Base-by-base conservation (phyloP, 2,797 vertebrate genomes). In the Coluber constrictor region DNA sequence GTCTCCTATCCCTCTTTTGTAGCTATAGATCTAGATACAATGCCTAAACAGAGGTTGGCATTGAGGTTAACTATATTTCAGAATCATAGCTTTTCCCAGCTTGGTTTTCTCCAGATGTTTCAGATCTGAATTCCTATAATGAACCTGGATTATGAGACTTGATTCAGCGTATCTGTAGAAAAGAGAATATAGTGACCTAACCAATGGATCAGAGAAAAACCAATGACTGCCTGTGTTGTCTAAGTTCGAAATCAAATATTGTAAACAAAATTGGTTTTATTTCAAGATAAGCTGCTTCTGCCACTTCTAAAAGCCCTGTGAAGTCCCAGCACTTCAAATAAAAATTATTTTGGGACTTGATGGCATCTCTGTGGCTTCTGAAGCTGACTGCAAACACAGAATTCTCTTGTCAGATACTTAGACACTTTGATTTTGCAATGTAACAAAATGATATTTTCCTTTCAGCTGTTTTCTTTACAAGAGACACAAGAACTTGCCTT, bases 61-160 rank as follows among this genome's bases (percentile, higher is more conserved):
- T 74, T 94, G 91, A 43, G 11, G 59, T 95, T 95, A 93, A 93
- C 93, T 93, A 63, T 92, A 89, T 51, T 94, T 91, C n/a, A 70
- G 88, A 86, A 18, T n/a, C 15, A 29, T 54, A n/a, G 54, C 16
- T 27, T n/a, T 55, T 87, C 86, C 1, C 13, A 55, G 51, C 54
- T 87, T 87, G 3, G 6, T 56, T 29, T 25, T 29, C 86, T n/a
- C 86, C 29, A 56, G 29, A 56, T 43, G 18, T 43, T 79, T 43
- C 18, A 43, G 32, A 43, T 23, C 70, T 23, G 54, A 55, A 55
- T 87, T 29, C 86, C 29, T 54, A 8, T 56, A 87, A 87, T 18
- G 86, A 87, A 16, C 7, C 29, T 54, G 86, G 27, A 56, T 54
- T 55, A 87, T 87, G 27, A 15, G 51, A 74, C 32, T 37, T 74